A percentile compares a stretch with the other conserved stretches of the same genome.
phyloP scores from a whole-genome alignment of 2,113 vertebrate genomes.

The Gadus chalcogrammus region DNA sequence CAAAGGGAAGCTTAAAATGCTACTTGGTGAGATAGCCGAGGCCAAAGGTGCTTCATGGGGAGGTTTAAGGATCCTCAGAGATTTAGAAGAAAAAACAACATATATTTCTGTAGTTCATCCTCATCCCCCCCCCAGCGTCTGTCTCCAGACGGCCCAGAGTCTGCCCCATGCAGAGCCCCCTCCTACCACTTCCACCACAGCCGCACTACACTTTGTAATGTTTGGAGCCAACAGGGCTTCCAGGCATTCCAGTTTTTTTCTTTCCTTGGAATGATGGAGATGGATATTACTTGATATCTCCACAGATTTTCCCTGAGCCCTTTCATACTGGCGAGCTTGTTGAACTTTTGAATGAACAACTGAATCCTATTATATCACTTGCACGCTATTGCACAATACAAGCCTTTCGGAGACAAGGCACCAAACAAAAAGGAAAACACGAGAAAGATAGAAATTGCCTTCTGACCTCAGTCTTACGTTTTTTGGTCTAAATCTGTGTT shows the following conservation, averaged over 20 bases:
- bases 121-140: background rate
- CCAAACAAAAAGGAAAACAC: too few species aligned
- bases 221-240: background rate
- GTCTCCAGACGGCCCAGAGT: background rate
- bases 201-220: background rate
- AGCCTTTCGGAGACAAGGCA: background rate
- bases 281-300: background rate
- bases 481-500: too few species aligned
- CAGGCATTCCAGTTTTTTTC: background rate
- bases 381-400: background rate
- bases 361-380: background rate
- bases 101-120: background rate
- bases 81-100: background rate
- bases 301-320: background rate
- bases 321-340: background rate
- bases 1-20: background rate
- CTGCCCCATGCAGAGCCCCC: background rate
- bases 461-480: too few species aligned
- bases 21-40: background rate
- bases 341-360: constrained; percentile 6
- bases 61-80: background rate
- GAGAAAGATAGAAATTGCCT: too few species aligned
- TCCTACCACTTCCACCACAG: background rate
- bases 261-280: background rate
- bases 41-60: background rate